Conservation (phyloP, 2,113 vertebrate genomes). For the Chaetodon auriga region DNA sequence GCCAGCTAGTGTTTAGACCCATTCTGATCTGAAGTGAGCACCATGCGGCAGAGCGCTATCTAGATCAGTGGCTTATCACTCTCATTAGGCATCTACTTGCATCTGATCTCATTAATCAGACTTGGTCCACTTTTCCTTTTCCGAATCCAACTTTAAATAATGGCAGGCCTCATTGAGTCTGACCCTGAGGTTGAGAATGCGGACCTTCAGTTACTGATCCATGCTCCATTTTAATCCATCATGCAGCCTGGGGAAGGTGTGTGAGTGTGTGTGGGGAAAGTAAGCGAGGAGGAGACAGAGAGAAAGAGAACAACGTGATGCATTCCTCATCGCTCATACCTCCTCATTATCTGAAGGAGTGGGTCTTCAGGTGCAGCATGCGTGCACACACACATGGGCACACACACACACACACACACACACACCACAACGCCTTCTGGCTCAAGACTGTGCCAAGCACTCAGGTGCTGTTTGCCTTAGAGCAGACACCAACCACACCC, state of each 20-base stretch:
- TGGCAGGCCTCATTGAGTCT: conserved; percentile 39
- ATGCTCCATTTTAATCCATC: conserved; percentile 63
- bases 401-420: conserved; percentile 6
- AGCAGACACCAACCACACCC: conserved; percentile 6
- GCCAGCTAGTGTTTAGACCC: conserved; percentile 29
- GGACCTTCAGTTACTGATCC: conserved; percentile 58
- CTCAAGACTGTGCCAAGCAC: conserved; percentile 9
- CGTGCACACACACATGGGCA: conserved; percentile 3
- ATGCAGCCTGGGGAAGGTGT: conserved; percentile 29
- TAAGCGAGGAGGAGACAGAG: conserved; percentile 13
- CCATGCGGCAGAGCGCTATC: conserved; percentile 15
- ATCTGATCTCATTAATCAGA: conserved; percentile 53
- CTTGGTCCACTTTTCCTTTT: conserved; percentile 34
- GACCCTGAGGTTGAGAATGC: conserved; percentile 43
- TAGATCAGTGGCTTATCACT: conserved; percentile 53
- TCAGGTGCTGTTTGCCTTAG: conserved; percentile 17
- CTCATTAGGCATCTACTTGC: conserved; percentile 51
- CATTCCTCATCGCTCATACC: conserved; percentile 34
- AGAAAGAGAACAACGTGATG: conserved; percentile 31
- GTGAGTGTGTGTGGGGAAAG: conserved; percentile 17
- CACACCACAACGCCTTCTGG: background rate
- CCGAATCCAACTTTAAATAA: conserved; percentile 61
- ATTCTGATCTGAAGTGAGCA: conserved; percentile 33
- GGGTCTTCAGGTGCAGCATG: background rate
- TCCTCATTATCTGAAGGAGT: conserved; percentile 44